Evolutionary conservation across 1,140 invertebrate species (phyloP).

Genomic region (Stenopsyche tienmushanensis): DNA sequence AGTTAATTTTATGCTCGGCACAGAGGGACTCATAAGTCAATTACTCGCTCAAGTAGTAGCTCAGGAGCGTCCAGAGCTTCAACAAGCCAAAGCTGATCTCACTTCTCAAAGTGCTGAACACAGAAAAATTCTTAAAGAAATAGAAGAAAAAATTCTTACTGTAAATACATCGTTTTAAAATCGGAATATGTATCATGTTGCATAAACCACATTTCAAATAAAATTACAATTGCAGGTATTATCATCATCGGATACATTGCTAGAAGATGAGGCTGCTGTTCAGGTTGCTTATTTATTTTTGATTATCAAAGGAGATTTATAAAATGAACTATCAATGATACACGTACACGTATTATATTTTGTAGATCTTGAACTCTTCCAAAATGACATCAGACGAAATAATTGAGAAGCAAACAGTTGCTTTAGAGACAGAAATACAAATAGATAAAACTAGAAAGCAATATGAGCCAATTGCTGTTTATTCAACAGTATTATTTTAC

Average conservation of each 20-base stretch:
- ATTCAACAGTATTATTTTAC: conserved; percentile 91
- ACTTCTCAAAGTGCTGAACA: conserved; percentile 91
- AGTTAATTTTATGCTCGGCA: conserved; percentile 92
- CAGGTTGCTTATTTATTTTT: no score
- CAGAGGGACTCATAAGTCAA: conserved; percentile 88
- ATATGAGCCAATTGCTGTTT: conserved; percentile 84
- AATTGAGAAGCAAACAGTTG: conserved; percentile 82
- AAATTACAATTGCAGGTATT: conserved; percentile 63
- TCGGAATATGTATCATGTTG: conserved; percentile 50
- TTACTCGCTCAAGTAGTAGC: conserved; percentile 88
- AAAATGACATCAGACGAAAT: conserved; percentile 88
- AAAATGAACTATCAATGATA: conserved; percentile 10
- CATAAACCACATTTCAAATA: not conserved
- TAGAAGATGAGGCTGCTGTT: conserved; percentile 94
- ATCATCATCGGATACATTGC: conserved; percentile 85
- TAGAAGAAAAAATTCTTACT: conserved; percentile 86
- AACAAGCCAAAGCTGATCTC: conserved; percentile 87
- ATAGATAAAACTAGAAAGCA: conserved; percentile 79
- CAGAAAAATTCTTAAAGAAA: conserved; percentile 87
- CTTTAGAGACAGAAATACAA: conserved; percentile 82
- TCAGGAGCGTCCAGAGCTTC: conserved; percentile 87
- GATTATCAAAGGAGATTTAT: not conserved
- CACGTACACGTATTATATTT: conserved; percentile 2
- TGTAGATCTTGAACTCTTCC: conserved; percentile 80
- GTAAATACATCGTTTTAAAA: conserved; percentile 63